Evolutionary conservation across 2,113 vertebrate genomes (phyloP).

Genomic region (Neodon shergylaensis): DNA sequence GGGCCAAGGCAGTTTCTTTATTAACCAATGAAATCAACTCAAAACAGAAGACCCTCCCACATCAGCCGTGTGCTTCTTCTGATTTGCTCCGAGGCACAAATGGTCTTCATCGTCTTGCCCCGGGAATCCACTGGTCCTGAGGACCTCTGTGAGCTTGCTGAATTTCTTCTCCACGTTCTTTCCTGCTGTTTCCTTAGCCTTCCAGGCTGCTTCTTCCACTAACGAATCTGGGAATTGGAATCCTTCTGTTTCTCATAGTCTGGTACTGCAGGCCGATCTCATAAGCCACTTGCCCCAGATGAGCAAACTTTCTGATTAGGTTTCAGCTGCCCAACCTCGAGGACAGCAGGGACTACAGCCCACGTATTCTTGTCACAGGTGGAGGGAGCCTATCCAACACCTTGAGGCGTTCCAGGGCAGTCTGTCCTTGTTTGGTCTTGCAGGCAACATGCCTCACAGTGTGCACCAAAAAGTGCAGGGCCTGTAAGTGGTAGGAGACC

Average conservation of each 20-base stretch:
- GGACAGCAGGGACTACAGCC: conserved; percentile 75
- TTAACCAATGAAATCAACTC: too few relatives aligned
- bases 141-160: conserved; percentile 89
- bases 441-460: conserved; percentile 92
- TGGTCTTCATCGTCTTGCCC: conserved; percentile 85
- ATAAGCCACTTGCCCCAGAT: conserved; percentile 92
- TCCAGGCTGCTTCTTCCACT: conserved; percentile 88
- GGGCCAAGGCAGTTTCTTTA: too few relatives aligned
- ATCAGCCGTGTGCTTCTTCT: background rate
- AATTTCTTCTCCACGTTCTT: conserved; percentile 93
- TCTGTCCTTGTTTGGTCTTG: conserved; percentile 94
- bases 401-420: conserved; percentile 92
- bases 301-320: conserved; percentile 86
- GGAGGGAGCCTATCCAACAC: conserved; percentile 94
- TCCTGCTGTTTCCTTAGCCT: conserved; percentile 90
- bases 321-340: background rate
- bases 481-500: conserved; percentile 93
- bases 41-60: too few relatives aligned
- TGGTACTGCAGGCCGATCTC: conserved; percentile 96
- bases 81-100: conserved; percentile 33
- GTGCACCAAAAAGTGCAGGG: conserved; percentile 94
- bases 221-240: conserved; percentile 87
- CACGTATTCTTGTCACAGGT: conserved; percentile 87
- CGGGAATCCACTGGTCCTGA: conserved; percentile 91
- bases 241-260: conserved; percentile 92